phyloP scores from a whole-genome alignment of 1,140 invertebrate genomes.

The Cardiocondyla obscurior region DNA sequence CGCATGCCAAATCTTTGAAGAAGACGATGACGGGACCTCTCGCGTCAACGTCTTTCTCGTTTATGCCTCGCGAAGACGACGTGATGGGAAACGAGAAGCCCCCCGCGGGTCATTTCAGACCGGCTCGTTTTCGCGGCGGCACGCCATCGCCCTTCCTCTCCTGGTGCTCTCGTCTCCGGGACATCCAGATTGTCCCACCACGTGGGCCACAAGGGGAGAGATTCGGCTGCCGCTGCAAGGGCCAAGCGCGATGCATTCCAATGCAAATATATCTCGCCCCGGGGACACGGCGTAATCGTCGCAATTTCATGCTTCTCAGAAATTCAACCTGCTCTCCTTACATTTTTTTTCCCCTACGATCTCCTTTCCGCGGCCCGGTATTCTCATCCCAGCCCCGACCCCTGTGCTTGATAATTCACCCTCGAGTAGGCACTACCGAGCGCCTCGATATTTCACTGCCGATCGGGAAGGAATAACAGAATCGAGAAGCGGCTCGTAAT shows the following conservation, averaged over 20 bases:
- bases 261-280: conserved; percentile 81
- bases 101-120: conserved; percentile 18
- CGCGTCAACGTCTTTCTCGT: conserved; percentile 60
- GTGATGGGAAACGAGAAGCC: not conserved
- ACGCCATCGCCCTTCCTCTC: conserved; percentile 56
- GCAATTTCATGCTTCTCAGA: conserved; percentile 82
- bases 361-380: not conserved
- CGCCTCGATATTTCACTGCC: conserved; percentile 31
- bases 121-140: conserved; percentile 58
- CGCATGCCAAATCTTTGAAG: conserved; percentile 29
- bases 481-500: conserved; percentile 40
- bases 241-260: conserved; percentile 78
- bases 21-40: conserved; percentile 6
- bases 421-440: not conserved
- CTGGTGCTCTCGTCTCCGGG: conserved; percentile 73
- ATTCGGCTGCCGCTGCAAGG: conserved; percentile 70
- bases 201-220: conserved; percentile 65
- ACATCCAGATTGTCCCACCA: conserved; percentile 74
- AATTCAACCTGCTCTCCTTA: conserved; percentile 65
- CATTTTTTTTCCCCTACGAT: not conserved
- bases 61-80: conserved; percentile 21
- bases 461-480: conserved; percentile 49
- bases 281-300: conserved; percentile 78
- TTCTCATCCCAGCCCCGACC: not conserved
- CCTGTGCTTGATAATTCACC: conserved; percentile 28